Base-by-base conservation (phyloP, 2,113 vertebrate species). In the Microtus pennsylvanicus region DNA sequence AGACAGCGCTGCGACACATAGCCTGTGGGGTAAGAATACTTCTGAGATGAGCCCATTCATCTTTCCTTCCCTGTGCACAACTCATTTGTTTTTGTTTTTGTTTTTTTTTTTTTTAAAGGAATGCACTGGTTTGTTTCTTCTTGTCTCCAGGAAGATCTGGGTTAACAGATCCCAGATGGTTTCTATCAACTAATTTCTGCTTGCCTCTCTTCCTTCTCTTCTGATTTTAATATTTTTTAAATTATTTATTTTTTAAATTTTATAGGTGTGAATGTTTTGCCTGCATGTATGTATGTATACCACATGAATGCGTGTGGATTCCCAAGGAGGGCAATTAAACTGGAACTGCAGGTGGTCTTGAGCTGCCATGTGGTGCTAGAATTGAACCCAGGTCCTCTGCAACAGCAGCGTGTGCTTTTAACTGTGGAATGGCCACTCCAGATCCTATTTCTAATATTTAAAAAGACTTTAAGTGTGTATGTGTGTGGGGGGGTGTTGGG, bases 1-100 rank as follows among this genome's bases (percentile, higher is more conserved):
- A 0, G 99, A 99, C 78, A 99, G 99, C 1, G 99, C 99, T 1
- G 99, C 99, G 3, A 99, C 99, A 69, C 99, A 99, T 80, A 99
- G 98, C 95, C 99, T 99, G 5, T 61, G 72, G 96, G 10, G 80
- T 42, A n/a, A 35, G 26, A 70, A 69, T 0, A 1, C 3, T 0
- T 42, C 0, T 5, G 16, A 61, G 72, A 61, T 33, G 38, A 63
- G 82, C 14, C 38, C 3, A 1, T 17, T 58, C 78, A 52, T 3
- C 55, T 8, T 69, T 7, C 67, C 77, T n/a, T 8, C 55, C 50
- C 55, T 33, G 0, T 0, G 10, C 42, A 30, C 52, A 47, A 3
- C 5, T 17, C 67, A 0, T 0, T 42, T 4, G 4, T 55, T 7
- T 8, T 7, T 42, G 38, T 42, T 42, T 42, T 42, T 42, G 38